phyloP scores from a whole-genome alignment of 2,888 invertebrate species.

The Stegophylla sp. region DNA sequence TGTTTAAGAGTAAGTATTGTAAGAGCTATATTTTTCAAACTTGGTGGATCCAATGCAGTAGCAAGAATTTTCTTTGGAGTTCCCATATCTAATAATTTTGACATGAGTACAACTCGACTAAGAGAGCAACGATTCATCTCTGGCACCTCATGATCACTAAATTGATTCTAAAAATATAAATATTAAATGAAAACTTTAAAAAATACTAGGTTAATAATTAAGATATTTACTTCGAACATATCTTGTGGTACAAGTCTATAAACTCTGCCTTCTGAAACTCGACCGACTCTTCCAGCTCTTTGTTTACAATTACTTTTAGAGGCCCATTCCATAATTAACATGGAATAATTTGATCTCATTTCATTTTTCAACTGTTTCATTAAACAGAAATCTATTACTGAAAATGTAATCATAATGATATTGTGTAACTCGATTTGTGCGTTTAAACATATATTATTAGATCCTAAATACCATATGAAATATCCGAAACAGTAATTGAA shows the following conservation, averaged over 20 bases:
- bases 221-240: slow-evolving; percentile 72
- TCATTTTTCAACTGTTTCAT: slow-evolving; percentile 83
- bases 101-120: slow-evolving; percentile 78
- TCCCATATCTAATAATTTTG: slow-evolving; percentile 83
- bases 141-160: slow-evolving; percentile 41
- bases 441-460: too few relatives aligned
- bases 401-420: slow-evolving; percentile 61
- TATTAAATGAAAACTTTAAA: not conserved
- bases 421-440: not conserved
- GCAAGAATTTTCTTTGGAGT: slow-evolving; percentile 81
- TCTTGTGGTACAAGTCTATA: slow-evolving; percentile 77
- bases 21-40: slow-evolving; percentile 78
- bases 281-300: slow-evolving; percentile 87
- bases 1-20: slow-evolving; percentile 87
- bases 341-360: slow-evolving; percentile 77
- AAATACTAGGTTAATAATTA: not conserved
- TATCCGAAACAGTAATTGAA: slow-evolving; percentile 87
- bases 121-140: slow-evolving; percentile 84
- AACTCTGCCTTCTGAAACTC: slow-evolving; percentile 83
- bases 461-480: slow-evolving; percentile 74
- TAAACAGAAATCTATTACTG: slow-evolving; percentile 93
- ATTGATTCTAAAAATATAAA: slow-evolving; percentile 19
- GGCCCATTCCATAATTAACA: slow-evolving; percentile 84
- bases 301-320: slow-evolving; percentile 88
- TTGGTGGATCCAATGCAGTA: slow-evolving; percentile 85